phyloP scores from a whole-genome alignment of 1,140 invertebrate genomes.

The Triops longicaudatus region DNA sequence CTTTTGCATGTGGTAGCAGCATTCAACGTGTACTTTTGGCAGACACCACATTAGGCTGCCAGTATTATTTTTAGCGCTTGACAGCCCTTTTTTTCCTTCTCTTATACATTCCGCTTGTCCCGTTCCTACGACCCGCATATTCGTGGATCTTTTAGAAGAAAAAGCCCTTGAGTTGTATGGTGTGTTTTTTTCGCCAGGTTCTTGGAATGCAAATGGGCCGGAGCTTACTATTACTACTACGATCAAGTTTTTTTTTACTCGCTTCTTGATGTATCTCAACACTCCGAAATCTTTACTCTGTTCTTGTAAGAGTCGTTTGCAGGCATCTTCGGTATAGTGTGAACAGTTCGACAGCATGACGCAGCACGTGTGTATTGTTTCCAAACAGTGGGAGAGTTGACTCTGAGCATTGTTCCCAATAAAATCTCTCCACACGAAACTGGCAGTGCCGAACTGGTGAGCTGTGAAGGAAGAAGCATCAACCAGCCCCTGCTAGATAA shows the following conservation, averaged over 20 bases:
- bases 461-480: background rate
- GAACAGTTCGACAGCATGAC: slow-evolving; percentile 14
- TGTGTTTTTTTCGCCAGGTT: background rate
- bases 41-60: slow-evolving; percentile 2
- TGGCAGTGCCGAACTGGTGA: background rate
- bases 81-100: background rate
- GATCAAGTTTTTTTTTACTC: background rate
- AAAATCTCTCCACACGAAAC: background rate
- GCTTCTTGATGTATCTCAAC: background rate
- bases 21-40: background rate
- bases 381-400: slow-evolving; percentile 9
- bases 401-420: slow-evolving; percentile 8
- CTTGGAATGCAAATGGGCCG: slow-evolving; percentile 10
- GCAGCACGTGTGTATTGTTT: slow-evolving; percentile 11
- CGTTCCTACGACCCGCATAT: background rate
- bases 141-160: background rate
- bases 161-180: background rate
- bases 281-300: background rate
- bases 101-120: slow-evolving; percentile 13
- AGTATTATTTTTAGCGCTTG: slow-evolving; percentile 15
- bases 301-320: background rate
- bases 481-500: no score
- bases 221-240: background rate
- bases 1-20: background rate
- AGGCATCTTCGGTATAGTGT: background rate